A percentile compares a stretch with the other conserved stretches of the same genome.
These are phyloP conservation scores for Acipenser ruthenus DNA, from an alignment of 2,797 vertebrate genomes.

Conservation along the genomic window DNA sequence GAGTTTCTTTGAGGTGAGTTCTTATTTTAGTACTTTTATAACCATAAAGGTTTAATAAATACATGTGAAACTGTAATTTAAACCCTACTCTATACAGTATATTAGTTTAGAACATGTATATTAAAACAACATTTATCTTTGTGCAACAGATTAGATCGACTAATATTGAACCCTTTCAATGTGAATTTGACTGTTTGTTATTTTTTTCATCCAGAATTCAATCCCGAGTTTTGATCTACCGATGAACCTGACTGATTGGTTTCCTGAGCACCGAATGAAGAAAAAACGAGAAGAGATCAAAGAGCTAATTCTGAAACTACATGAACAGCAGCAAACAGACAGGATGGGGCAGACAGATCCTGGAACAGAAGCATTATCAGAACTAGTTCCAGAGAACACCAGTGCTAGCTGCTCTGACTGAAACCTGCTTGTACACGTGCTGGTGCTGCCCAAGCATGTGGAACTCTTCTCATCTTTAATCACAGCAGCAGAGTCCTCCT, in stretches of 20 bases:
- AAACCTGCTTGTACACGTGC: constrained; percentile 42
- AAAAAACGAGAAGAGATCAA: constrained; percentile 90
- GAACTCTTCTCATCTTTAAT: too few species aligned
- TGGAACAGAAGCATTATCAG: constrained; percentile 52
- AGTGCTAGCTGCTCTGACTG: constrained; percentile 56
- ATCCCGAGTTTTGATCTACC: constrained; percentile 85
- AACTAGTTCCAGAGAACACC: constrained; percentile 46
- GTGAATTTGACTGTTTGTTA: background rate
- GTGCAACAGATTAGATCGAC: too few species aligned
- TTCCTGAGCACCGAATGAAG: constrained; percentile 90
- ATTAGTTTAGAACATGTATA: too few species aligned
- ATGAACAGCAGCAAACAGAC: constrained; percentile 71
- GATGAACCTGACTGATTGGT: constrained; percentile 86
- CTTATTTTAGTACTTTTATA: constrained; percentile 28
- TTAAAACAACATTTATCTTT: too few species aligned
- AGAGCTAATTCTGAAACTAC: constrained; percentile 79
- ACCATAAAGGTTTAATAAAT: background rate
- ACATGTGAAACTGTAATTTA: background rate
- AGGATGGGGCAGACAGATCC: constrained; percentile 60
- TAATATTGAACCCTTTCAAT: background rate
- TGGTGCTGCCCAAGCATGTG: constrained; percentile 4
- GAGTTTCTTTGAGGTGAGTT: constrained; percentile 67
- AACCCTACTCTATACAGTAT: background rate
- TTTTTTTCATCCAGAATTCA: constrained; percentile 62
- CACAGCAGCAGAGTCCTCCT: too few species aligned